Evolutionary conservation across 2,888 invertebrate genomes (phyloP).

Genomic region (Abrostola tripartita): DNA sequence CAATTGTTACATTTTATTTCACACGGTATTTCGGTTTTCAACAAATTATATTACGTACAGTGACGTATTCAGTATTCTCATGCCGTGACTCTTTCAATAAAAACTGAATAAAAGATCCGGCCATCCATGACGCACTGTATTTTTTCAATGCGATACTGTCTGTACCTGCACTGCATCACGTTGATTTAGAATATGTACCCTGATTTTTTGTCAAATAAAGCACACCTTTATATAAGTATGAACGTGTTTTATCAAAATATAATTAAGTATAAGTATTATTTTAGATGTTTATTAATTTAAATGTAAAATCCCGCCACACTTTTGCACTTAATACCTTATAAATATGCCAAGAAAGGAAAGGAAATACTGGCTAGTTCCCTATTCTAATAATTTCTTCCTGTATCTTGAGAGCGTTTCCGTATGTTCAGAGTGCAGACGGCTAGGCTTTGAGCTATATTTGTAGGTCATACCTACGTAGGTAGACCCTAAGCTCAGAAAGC

Average conservation of each 20-base stretch:
- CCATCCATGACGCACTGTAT: slow-evolving; percentile 65
- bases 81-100: slow-evolving; percentile 64
- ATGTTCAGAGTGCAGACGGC: not conserved
- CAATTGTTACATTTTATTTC: slow-evolving; percentile 47
- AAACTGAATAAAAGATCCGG: slow-evolving; percentile 67
- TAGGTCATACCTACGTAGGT: not conserved
- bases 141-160: slow-evolving; percentile 48
- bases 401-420: not conserved
- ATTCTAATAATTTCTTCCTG: slow-evolving; percentile 1
- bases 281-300: too few species aligned
- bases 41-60: slow-evolving; percentile 40
- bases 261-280: too few species aligned
- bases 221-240: not conserved
- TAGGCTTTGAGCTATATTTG: not conserved
- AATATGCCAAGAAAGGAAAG: not conserved
- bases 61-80: slow-evolving; percentile 59
- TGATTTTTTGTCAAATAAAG: slow-evolving; percentile 34
- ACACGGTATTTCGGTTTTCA: slow-evolving; percentile 49
- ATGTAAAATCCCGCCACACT: too few species aligned
- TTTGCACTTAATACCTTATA: not conserved
- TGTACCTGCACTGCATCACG: slow-evolving; percentile 54
- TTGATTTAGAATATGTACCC: slow-evolving; percentile 59
- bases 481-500: not conserved
- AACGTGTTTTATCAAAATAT: too few species aligned
- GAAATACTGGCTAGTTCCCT: not conserved